phyloP scores from a whole-genome alignment of 1,140 invertebrate species.

The Sinella curviseta region DNA sequence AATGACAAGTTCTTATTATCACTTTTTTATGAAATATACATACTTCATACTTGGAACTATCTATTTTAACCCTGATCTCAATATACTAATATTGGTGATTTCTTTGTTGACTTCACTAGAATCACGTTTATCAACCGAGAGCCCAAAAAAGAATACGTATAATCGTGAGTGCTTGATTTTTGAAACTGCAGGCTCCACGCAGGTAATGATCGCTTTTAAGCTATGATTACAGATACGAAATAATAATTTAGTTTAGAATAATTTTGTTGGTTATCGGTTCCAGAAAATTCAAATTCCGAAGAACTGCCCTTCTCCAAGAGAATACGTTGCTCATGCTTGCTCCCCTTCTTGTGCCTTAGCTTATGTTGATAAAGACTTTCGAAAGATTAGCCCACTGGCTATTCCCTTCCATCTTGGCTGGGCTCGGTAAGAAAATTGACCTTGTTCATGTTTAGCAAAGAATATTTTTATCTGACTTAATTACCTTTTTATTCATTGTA shows the following conservation, averaged over 20 bases:
- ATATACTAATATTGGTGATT: too few species aligned
- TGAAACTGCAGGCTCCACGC: too few species aligned
- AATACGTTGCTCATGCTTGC: neutral
- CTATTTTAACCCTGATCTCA: too few species aligned
- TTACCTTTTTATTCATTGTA: neutral
- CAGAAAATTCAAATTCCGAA: neutral
- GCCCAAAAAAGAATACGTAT: too few species aligned
- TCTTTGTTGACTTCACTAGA: too few species aligned
- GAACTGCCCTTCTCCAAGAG: neutral
- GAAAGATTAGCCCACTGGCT: neutral
- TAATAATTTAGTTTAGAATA: neutral
- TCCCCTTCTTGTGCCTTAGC: neutral
- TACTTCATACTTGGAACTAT: too few species aligned
- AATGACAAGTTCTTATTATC: too few species aligned
- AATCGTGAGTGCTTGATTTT: too few species aligned
- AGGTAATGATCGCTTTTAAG: too few species aligned
- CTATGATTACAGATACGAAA: too few species aligned
- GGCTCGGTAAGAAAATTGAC: neutral
- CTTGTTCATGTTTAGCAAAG: neutral
- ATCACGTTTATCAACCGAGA: too few species aligned
- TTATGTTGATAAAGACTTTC: neutral
- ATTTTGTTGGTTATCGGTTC: neutral
- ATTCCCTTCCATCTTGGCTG: neutral
- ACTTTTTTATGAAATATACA: too few species aligned
- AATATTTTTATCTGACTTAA: neutral